Evolutionary conservation across 2,888 invertebrate genomes (phyloP), one percentile per base, ranked within the genome.

Genomic region (Nematopogon swammerdamellus): DNA sequence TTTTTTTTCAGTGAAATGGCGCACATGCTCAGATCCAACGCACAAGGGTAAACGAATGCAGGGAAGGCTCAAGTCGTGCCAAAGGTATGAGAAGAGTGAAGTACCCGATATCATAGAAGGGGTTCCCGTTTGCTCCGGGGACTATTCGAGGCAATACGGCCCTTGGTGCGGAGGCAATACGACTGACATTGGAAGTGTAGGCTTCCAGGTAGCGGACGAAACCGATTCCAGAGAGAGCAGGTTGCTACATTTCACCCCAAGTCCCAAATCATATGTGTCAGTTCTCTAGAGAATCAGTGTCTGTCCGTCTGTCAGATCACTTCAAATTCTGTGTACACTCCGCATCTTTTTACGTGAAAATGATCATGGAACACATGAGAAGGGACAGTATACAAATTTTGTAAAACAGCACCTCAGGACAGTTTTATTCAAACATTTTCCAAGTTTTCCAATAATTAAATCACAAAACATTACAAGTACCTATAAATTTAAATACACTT

Each of bases 91-190:
- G 55, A 80, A 80, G 56, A 76, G 63, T 20, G 80, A 80, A 56
- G 80, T 80, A 3, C 80, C 80, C 1, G 80, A 81, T 50, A 81
- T 81, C 2, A 81, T 81, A 18, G 80, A 81, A 51, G 80, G 77
- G 0, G 80, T 81, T 2, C 80, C 80, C 1, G 80, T 76, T 1
- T 80, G 80, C 51, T 69, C 75, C 1, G 70, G 68, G 5, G 73
- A 73, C 47, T 66, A 70, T 48, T 61, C 61, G 6, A 61, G 67
- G 17, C 65, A 65, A 49, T 52, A 52, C 19, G 59, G 60, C 20
- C 52, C 50, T 19, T 72, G 70, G 57, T 63, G 64, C 48, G 67
- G 60, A 51, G 65, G 64, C 1, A 62, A 67, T 10, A 18, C 53
- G 10, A 51, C 55, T 1, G 71, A 71, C 2, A 57, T 67, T 2